Evolutionary conservation across 2,888 invertebrate species (phyloP), one percentile per base, ranked within the genome.

Genomic region (Nebria brevicollis): DNA sequence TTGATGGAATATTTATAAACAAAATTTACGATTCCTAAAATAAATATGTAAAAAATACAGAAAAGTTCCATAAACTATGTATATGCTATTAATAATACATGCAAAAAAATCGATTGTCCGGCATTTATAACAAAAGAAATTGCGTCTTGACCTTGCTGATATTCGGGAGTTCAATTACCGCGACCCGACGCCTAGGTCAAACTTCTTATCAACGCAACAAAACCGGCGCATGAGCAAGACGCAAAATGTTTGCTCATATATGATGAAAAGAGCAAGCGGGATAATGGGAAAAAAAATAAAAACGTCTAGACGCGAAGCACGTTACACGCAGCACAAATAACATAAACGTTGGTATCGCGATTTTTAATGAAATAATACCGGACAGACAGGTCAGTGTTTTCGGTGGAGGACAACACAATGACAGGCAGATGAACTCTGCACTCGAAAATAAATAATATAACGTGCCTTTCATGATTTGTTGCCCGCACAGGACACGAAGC

Each of bases 371-470:
- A 70, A 70, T 70, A 26, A 70, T 70, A 70, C 15, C n/a, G 34
- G 70, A 70, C 70, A 70, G 26, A 11, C 70, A 34, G 26, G 68
- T 25, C 68, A 68, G 76, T 68, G 68, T 66, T 34, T 66, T 65
- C 26, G 64, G 26, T 26, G 66, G 42, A 77, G 77, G 77, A 68
- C 77, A 26, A 15, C 20, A 66, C 77, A 77, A 77, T 77, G 77
- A 66, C 77, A 42, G 68, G 77, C 72, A 70, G 72, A 77, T 77
- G 77, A 77, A 77, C 77, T 77, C 72, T 77, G 77, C 72, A 54
- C 77, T 72, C 77, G 65, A 77, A 77, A 20, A 70, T 70, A 70
- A 70, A 13, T 15, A 77, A 54, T 54, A 54, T 54, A 54, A 54
- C 54, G 54, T 54, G 54, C 1, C 4, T 34, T 34, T 4, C 34